Base-by-base conservation (phyloP, 2,113 vertebrate genomes). In the Trichechus manatus region DNA sequence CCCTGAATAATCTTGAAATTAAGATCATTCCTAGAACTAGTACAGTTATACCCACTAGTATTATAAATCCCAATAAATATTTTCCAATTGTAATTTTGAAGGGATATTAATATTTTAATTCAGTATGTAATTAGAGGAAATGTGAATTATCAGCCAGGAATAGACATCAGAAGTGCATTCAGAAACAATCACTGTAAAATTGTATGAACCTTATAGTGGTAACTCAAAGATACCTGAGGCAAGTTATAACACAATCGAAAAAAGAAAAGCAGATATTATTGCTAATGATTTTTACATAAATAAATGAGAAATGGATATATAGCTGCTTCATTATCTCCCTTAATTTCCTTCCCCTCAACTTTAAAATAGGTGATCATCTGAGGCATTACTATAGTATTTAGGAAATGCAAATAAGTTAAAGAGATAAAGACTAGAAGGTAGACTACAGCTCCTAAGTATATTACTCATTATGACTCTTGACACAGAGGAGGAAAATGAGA, bases 321-420 rank as follows among this genome's bases (percentile, higher is more conserved):
- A 66, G 70, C 14, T 72, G 6, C 33, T 93, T 84, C 42, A n/a
- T 85, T 91, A 61, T 94, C 29, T 83, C 20, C 77, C 31, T 64
- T 93, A 83, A 86, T 83, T 82, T 94, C 2, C 39, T 87, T 89
- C 29, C 29, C 33, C 91, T 93, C 23, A 95, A 75, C 63, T 95
- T 95, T 75, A 94, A 87, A 80, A 63, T 89, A 86, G 86, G 6
- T 90, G 47, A 61, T 89, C 89, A 89, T 75, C 17, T 81, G 22
- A 86, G 29, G 33, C 2, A 75, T 13, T 63, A 27, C 1, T 6
- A 79, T 5, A 61, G 2, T 89, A 61, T 59, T 91, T 94, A 80
- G 29, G 72, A 91, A 89, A 20, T 72, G 2, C 25, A 31, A 61
- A 66, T 79, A 8, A 90, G 27, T 84, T 90, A 27, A 79, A 86